Evolutionary conservation across 2,797 vertebrate species (phyloP), one percentile per base, ranked within the genome.

Genomic region (Sebastes matsubarae): DNA sequence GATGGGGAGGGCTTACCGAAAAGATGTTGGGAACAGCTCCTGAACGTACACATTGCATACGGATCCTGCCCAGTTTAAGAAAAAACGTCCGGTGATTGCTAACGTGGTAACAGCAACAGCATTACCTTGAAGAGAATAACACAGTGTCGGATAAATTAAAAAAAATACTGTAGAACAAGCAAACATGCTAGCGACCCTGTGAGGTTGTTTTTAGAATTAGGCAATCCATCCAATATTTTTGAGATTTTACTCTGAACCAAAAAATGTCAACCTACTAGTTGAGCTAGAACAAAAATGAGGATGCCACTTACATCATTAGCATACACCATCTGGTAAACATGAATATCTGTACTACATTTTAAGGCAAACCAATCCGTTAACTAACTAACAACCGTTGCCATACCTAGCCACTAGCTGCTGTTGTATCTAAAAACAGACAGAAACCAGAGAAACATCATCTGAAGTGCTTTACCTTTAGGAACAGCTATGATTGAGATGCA

Each of bases 1-100:
- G 27, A 36, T n/a, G 50, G 2, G 50, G 50, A 52, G 2, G 50
- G 14, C 91, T 92, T 89, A 98, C 97, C 96, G 90, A 82, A 97
- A 20, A 0, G 96, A 13, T 0, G 97, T 97, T 46, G 97, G 97
- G 83, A 97, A 96, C 79, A 98, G 90, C 79, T 98, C 97, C 22
- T 96, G 95, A 0, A 96, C 24, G 20, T 97, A 97, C 58, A 97
- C 60, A 0, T 92, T 96, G 65, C 95, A 95, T 5, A 95, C 64
- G 3, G 96, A 96, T 16, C 95, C 95, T 1, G 94, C 74, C 4
- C 92, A 91, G 0, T 95, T 88, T 1, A 88, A 88, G 2, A 95
- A 87, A 65, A 97, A 94, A 73, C 97, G 96, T 60, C 96, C 97
- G 0, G 83, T 57, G 24, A 94, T 88, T 3, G 96, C 97, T 81